phyloP scores from a whole-genome alignment of 2,797 vertebrate species.

The Poeciliopsis paucimaculata region DNA sequence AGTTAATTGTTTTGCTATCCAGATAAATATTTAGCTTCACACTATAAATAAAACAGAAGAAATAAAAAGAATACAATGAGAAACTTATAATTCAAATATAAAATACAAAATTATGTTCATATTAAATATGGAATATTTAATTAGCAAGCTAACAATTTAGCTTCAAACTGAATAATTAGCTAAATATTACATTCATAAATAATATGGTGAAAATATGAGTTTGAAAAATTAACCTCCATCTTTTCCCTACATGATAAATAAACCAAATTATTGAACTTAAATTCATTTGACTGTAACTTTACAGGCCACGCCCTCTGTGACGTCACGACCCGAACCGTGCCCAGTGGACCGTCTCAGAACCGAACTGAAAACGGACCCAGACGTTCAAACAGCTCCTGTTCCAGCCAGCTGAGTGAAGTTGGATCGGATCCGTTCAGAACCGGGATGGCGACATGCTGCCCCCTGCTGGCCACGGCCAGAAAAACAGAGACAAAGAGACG shows the following conservation, averaged over 20 bases:
- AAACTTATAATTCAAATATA: too few species aligned
- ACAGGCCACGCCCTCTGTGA: slow-evolving; percentile 39
- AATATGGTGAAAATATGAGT: background rate
- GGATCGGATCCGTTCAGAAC: slow-evolving; percentile 44
- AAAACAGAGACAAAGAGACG: background rate
- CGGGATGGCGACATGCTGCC: slow-evolving; percentile 16
- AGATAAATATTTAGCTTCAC: background rate
- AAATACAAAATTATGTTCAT: too few species aligned
- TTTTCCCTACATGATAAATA: too few species aligned
- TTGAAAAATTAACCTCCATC: background rate
- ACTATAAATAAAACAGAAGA: too few species aligned
- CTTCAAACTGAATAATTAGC: background rate
- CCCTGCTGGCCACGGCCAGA: background rate
- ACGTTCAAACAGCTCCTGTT: too few species aligned
- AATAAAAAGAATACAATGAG: too few species aligned
- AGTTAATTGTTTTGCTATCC: background rate
- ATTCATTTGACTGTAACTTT: background rate
- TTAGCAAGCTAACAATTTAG: background rate
- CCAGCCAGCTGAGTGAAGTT: slow-evolving; percentile 9
- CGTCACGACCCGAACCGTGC: slow-evolving; percentile 65
- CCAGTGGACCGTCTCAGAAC: slow-evolving; percentile 66
- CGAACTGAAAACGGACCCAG: too few species aligned
- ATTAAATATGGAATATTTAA: too few species aligned
- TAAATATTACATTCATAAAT: background rate
- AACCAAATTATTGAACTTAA: too few species aligned